Evolutionary conservation across 2,888 invertebrate genomes (phyloP).

Genomic region (Mythimna albipuncta): DNA sequence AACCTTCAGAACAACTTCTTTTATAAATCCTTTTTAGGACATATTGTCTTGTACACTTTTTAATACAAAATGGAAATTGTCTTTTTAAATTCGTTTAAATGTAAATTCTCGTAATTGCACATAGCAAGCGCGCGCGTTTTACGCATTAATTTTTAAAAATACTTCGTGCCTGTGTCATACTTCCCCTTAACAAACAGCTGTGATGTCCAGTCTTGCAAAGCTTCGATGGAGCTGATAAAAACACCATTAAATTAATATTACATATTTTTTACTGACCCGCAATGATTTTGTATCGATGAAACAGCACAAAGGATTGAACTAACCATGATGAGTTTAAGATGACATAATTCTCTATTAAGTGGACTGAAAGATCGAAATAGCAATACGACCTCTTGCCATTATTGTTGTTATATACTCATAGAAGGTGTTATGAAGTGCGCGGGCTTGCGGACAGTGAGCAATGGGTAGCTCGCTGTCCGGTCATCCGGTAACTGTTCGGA

Average conservation of each 20-base stretch:
- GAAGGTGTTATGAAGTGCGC: no score
- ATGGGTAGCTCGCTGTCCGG: no score
- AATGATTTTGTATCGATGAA: slow-evolving; percentile 70
- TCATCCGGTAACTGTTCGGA: no score
- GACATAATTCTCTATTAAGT: slow-evolving; percentile 17
- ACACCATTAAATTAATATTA: slow-evolving; percentile 79
- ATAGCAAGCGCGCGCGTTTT: neutral
- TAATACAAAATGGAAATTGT: neutral
- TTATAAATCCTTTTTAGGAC: neutral
- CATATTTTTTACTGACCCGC: slow-evolving; percentile 69
- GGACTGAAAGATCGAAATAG: neutral
- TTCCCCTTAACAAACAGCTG: slow-evolving; percentile 73
- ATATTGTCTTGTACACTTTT: neutral
- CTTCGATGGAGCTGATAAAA: slow-evolving; percentile 74
- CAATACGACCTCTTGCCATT: neutral
- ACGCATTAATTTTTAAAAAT: neutral
- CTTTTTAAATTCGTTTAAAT: neutral
- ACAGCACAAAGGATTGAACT: slow-evolving; percentile 56
- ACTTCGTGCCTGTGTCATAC: neutral
- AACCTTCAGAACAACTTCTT: neutral
- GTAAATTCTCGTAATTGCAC: neutral
- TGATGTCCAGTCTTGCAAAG: slow-evolving; percentile 68
- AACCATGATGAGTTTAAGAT: slow-evolving; percentile 27
- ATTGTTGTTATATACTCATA: neutral
- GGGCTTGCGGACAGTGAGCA: no score